Conservation (phyloP, 2,113 vertebrate species). For the Varanus salvator region DNA sequence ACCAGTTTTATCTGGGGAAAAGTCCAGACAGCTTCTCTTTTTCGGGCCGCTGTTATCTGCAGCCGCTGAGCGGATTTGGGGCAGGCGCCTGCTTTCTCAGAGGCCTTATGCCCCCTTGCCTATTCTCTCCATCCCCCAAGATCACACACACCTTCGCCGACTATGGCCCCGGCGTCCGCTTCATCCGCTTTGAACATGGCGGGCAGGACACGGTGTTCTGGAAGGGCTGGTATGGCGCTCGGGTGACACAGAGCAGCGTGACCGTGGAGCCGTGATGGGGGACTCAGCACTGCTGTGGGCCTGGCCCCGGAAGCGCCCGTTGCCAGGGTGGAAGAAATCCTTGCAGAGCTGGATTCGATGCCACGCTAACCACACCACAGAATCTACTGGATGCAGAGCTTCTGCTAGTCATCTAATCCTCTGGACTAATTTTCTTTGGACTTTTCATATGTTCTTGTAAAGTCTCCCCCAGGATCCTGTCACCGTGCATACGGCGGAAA, state of each 20-base stretch:
- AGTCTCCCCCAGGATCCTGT: background rate
- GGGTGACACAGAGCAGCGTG: slow-evolving; percentile 90
- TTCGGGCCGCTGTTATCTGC: no score
- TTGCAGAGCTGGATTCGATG: background rate
- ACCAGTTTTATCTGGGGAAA: no score
- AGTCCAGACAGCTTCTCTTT: no score
- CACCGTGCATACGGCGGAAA: no score
- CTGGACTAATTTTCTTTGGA: no score
- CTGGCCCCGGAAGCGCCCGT: slow-evolving; percentile 26
- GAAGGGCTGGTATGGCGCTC: slow-evolving; percentile 93
- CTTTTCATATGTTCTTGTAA: background rate
- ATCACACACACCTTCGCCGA: slow-evolving; percentile 85
- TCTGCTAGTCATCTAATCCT: background rate
- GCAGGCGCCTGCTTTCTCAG: no score
- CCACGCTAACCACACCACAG: background rate
- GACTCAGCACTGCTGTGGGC: background rate
- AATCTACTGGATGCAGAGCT: background rate
- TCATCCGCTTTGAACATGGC: slow-evolving; percentile 88
- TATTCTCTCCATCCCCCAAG: slow-evolving; percentile 66
- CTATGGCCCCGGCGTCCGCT: slow-evolving; percentile 89
- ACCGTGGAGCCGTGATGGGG: slow-evolving; percentile 76
- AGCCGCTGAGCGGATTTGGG: background rate
- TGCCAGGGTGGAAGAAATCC: slow-evolving; percentile 1
- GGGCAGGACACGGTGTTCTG: slow-evolving; percentile 91
- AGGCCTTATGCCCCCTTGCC: accelerated